Conservation (phyloP, 2,113 vertebrate species). For the Megalops atlanticus region DNA sequence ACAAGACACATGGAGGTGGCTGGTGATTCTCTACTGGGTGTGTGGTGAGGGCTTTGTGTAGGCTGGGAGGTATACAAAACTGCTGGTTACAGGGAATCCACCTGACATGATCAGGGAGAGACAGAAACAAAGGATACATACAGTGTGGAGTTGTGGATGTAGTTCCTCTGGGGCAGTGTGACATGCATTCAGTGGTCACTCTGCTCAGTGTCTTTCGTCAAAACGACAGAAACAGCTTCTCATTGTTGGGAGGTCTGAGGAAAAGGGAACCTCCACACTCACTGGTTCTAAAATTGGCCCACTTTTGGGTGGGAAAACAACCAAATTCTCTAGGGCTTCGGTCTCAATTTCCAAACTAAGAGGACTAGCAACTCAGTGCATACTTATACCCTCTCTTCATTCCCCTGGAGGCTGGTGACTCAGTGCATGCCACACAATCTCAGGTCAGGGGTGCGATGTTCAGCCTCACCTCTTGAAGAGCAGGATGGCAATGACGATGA, state of each 20-base stretch:
- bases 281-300: too few relatives aligned
- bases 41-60: not conserved
- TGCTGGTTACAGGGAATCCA: not conserved
- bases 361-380: too few relatives aligned
- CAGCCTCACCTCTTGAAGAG: constrained; percentile 91
- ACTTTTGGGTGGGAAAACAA: too few relatives aligned
- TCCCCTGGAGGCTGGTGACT: too few relatives aligned
- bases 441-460: too few relatives aligned
- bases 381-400: too few relatives aligned
- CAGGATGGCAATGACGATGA: constrained; percentile 94
- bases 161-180: not conserved
- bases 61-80: not conserved
- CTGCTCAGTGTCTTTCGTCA: not conserved
- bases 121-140: not conserved
- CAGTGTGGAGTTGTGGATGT: not conserved
- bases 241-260: too few relatives aligned
- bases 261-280: too few relatives aligned
- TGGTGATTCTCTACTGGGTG: not conserved
- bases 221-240: not conserved
- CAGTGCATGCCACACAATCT: too few relatives aligned
- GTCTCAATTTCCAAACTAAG: too few relatives aligned
- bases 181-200: not conserved
- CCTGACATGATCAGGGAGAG: not conserved
- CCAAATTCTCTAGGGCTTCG: too few relatives aligned
- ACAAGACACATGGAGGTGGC: not conserved